Percentiles rank a stretch among this genome's conserved stretches.
Conservation (phyloP, 2,888 invertebrate species). For the Allophyes oxyacanthae region DNA sequence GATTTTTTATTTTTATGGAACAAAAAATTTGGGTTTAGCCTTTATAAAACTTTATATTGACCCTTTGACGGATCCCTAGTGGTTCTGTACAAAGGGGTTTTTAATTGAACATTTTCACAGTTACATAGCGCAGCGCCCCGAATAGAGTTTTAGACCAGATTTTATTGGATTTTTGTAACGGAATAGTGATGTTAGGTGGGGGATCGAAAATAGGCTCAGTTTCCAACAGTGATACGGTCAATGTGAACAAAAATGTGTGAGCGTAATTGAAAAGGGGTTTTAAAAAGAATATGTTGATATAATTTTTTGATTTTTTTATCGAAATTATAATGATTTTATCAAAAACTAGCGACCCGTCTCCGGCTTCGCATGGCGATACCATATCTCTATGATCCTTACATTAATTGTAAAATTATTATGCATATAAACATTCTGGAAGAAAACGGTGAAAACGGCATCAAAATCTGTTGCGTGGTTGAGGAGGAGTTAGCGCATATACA, state of each 20-base stretch:
- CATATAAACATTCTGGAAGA: too few relatives aligned
- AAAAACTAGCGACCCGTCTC: too few relatives aligned
- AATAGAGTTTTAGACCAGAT: conserved; percentile 35
- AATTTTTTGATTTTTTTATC: too few relatives aligned
- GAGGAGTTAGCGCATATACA: too few relatives aligned
- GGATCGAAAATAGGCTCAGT: conserved; percentile 8
- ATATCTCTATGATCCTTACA: too few relatives aligned
- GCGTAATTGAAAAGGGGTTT: not conserved
- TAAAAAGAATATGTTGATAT: too few relatives aligned
- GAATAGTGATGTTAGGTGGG: conserved; percentile 22
- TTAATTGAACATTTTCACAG: conserved; percentile 55
- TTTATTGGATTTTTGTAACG: conserved; percentile 51
- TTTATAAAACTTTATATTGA: conserved; percentile 39
- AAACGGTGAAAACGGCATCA: too few relatives aligned
- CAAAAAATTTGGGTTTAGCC: conserved; percentile 34
- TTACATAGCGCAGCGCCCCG: conserved; percentile 31
- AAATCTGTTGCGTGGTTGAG: too few relatives aligned
- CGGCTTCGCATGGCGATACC: too few relatives aligned
- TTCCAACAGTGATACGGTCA: conserved; percentile 19
- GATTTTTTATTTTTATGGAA: conserved; percentile 23
- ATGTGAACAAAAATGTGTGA: not conserved
- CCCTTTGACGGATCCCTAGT: conserved; percentile 37
- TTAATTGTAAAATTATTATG: too few relatives aligned
- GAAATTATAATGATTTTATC: too few relatives aligned
- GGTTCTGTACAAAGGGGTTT: conserved; percentile 49